Conservation (phyloP, 2,113 vertebrate genomes). For the Chionodraco myersi region DNA sequence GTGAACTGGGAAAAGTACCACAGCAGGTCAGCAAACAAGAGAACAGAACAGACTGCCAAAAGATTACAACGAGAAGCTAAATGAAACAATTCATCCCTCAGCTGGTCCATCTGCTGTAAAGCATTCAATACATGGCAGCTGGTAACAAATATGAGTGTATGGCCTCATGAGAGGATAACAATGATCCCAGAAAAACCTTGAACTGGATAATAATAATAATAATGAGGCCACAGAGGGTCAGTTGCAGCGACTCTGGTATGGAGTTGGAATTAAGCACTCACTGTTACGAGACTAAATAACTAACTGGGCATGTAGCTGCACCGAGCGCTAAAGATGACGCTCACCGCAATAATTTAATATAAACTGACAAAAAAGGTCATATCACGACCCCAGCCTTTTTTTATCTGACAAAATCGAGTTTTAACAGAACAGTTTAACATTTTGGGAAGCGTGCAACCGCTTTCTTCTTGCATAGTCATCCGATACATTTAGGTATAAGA, state of each 20-base stretch:
- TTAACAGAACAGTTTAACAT: background rate
- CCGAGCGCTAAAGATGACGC: background rate
- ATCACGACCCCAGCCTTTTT: background rate
- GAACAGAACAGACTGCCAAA: background rate
- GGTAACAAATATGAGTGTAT: slow-evolving; percentile 25
- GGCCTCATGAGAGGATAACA: slow-evolving; percentile 27
- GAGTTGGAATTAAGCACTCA: slow-evolving; percentile 11
- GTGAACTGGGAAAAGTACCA: background rate
- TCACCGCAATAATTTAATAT: background rate
- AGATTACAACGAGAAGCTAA: background rate
- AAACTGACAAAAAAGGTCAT: background rate
- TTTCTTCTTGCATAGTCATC: background rate
- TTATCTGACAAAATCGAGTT: background rate
- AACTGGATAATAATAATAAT: slow-evolving; percentile 21
- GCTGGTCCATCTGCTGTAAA: slow-evolving; percentile 1
- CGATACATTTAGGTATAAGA: background rate
- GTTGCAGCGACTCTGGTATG: background rate
- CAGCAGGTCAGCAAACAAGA: background rate
- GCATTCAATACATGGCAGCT: background rate
- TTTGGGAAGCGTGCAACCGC: background rate
- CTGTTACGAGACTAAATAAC: background rate
- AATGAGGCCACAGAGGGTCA: background rate
- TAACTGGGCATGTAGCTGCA: background rate
- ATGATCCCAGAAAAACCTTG: slow-evolving; percentile 4
- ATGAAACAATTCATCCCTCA: slow-evolving; percentile 6